Base-by-base conservation (phyloP, 2,888 invertebrate species). In the Mimachlamys varia region DNA sequence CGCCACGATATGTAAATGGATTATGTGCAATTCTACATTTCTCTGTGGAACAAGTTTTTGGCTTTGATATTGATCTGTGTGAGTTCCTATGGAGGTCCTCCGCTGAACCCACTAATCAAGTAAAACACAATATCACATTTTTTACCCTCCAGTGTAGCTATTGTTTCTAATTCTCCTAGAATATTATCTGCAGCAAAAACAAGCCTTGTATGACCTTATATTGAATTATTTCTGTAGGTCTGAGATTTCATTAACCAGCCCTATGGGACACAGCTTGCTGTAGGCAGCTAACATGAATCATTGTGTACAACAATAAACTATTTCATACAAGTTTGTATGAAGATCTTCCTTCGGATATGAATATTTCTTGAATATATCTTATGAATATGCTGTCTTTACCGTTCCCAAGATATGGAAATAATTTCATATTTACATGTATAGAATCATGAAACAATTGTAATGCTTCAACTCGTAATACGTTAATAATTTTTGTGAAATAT, bases 11-110 rank as follows among this genome's bases (percentile, higher is more conserved):
- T 76, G 76, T 76, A 76, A 76, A 76, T 76, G 76, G 76, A 76
- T 76, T 76, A 53, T 44, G 4, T 44, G 44, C 44, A 44, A 44
- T 53, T 53, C 53, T 53, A 17, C 33, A 15, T 76, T 76, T 76
- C 76, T 76, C 76, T 33, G 76, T 33, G 76, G 76, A 76, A 76
- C 76, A 27, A 13, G 76, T 76, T 76, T 76, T 76, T 76, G 76
- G 76, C 17, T 76, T 3, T 27, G 76, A 33, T 76, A 76, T 76
- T 76, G 76, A 76, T 76, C 76, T 76, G 76, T 76, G 12, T 27
- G 76, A 27, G 27, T 76, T 76, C 76, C 33, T 76, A 76, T 33
- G 76, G 33, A 13, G 7, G 76, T 76, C 76, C 33, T 76, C 76
- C 33, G 33, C 76, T 76, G 22, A 58, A 58, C 58, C 58, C 76